Evolutionary conservation across 2,888 invertebrate species (phyloP).

Genomic region (Lasioglossum malachurum): DNA sequence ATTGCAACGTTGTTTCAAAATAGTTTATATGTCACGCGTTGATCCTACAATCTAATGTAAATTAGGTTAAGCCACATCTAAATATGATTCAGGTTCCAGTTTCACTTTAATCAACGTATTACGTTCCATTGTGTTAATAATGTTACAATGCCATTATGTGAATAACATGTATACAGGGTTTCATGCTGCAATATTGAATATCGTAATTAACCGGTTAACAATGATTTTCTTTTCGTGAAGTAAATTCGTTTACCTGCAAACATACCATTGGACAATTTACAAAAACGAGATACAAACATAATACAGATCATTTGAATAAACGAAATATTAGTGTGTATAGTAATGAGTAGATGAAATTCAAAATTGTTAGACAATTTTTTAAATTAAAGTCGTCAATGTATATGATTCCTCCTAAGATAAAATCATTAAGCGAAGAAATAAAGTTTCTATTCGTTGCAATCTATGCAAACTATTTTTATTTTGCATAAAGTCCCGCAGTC

Average conservation of each 20-base stretch:
- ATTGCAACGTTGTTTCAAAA: background rate
- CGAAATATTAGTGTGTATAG: no score
- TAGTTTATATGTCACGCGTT: background rate
- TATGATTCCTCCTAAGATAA: no score
- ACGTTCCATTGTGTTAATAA: conserved; percentile 2
- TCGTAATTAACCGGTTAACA: background rate
- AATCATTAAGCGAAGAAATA: no score
- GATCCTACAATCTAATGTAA: background rate
- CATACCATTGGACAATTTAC: background rate
- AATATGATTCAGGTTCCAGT: background rate
- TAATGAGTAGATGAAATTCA: no score
- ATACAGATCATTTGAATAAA: background rate
- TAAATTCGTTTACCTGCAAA: background rate
- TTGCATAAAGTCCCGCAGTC: no score
- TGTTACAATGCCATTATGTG: background rate
- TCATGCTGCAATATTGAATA: background rate
- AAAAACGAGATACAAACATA: background rate
- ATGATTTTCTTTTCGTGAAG: background rate
- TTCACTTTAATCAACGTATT: background rate
- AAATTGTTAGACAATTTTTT: no score
- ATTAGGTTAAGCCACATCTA: background rate
- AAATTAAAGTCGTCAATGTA: no score
- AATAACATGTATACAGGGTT: background rate
- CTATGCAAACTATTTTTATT: no score
- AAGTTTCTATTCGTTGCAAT: no score